Conservation (phyloP, 2,113 vertebrate genomes). For the Struthio camelus region DNA sequence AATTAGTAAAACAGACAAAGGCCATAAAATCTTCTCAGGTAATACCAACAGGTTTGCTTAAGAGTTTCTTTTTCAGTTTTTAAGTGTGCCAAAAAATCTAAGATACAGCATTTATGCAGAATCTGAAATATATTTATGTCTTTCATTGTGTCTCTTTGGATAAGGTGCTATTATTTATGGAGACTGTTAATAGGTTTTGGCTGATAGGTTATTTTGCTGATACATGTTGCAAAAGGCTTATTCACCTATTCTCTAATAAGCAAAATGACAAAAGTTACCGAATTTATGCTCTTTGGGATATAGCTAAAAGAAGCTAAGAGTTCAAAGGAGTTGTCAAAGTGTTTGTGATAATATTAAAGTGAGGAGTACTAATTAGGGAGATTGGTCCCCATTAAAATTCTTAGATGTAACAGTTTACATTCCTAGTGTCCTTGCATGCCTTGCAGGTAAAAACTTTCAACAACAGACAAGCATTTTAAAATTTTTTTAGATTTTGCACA, state of each 20-base stretch:
- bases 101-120: neutral
- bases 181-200: neutral
- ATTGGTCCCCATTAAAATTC: constrained; percentile 12
- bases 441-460: neutral
- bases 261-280: neutral
- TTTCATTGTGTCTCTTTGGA: neutral
- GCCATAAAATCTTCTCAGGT: neutral
- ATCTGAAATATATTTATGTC: neutral
- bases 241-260: constrained; percentile 1
- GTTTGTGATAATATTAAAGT: constrained; percentile 29
- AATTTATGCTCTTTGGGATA: constrained; percentile 12
- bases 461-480: neutral
- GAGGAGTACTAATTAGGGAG: constrained; percentile 24
- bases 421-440: neutral
- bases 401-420: neutral
- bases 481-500: neutral
- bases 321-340: neutral
- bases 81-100: neutral
- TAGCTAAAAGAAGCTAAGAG: constrained; percentile 21
- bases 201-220: neutral
- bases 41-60: neutral
- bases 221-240: neutral
- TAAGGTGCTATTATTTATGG: neutral
- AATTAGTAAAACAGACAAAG: neutral
- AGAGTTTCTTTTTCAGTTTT: neutral